These are phyloP conservation scores for cat (Felis catus) DNA, from an alignment of 2,113 vertebrate species.

Conservation along the genomic window F.catus_Fca126_mat1.0 CM031418.1:118577001-118577500, in stretches of 20 bases:
- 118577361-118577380: neutral
- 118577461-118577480: neutral
- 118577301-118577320: neutral
- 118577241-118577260: neutral
- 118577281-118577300: neutral
- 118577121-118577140: neutral
- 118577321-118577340: neutral
- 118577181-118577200: neutral
- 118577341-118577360: neutral
- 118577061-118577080: neutral
- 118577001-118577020: neutral
- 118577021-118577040: neutral
- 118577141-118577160: neutral
- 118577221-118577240: neutral
- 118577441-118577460: neutral
- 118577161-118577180: neutral
- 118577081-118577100: neutral
- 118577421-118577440: neutral
- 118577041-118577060: neutral
- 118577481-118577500: conserved; percentile 62
- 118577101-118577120: neutral
- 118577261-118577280: neutral
- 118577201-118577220: neutral
- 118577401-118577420: neutral
- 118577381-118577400: neutral